Conservation (phyloP, 2,797 vertebrate genomes). For the Pristis pectinata region DNA sequence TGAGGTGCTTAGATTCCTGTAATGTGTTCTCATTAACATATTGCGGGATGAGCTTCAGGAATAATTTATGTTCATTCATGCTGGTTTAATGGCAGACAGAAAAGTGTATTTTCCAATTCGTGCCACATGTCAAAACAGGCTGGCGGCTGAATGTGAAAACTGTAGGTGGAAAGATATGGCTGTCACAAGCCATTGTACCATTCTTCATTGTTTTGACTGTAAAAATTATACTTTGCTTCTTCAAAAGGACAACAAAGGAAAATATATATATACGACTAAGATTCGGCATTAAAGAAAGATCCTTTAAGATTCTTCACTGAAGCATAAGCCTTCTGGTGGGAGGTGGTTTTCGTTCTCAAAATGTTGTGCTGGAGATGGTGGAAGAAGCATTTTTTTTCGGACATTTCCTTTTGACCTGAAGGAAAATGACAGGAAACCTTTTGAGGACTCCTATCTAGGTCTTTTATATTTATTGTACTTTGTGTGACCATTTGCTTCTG, state of each 20-base stretch:
- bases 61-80: neutral
- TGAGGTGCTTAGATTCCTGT: neutral
- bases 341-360: neutral
- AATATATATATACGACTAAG: constrained; percentile 28
- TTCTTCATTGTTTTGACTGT: neutral
- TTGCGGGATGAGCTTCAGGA: neutral
- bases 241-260: constrained; percentile 29
- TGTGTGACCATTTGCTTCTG: constrained; percentile 19
- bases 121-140: neutral
- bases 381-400: neutral
- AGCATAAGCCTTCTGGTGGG: neutral
- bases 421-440: constrained; percentile 7
- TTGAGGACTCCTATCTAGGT: neutral
- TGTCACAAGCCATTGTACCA: neutral
- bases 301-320: constrained; percentile 19
- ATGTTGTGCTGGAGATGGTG: constrained; percentile 9
- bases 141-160: neutral
- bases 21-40: neutral
- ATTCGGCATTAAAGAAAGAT: neutral
- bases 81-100: neutral
- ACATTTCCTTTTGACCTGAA: constrained; percentile 6
- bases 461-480: constrained; percentile 2
- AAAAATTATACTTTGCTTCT: constrained; percentile 29
- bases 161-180: neutral
- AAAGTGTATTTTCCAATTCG: neutral